Percentiles rank a stretch among this genome's conserved stretches.
These are phyloP conservation scores for Mastacembelus armatus DNA, from an alignment of 2,797 vertebrate genomes.

Conservation along the genomic window DNA sequence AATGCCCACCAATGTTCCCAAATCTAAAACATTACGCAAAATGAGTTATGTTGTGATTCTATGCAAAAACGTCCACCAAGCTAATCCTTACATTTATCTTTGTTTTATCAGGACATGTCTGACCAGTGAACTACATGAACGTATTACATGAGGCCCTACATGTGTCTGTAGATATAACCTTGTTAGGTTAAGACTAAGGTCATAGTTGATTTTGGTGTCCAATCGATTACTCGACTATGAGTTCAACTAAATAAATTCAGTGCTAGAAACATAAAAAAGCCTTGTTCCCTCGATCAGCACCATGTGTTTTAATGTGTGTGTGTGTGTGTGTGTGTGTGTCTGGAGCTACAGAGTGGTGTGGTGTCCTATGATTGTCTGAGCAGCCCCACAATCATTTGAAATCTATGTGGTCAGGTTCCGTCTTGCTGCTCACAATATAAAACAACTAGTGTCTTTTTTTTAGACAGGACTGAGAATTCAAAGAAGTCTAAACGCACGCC, in stretches of 20 bases:
- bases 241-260: slow-evolving; percentile 37
- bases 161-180: slow-evolving; percentile 21
- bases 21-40: slow-evolving; percentile 17
- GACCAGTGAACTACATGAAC: slow-evolving; percentile 2
- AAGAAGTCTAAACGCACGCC: slow-evolving; percentile 54
- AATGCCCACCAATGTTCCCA: slow-evolving; percentile 2
- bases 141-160: background rate
- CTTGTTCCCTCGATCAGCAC: slow-evolving; percentile 89
- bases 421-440: slow-evolving; percentile 37
- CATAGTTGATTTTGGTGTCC: slow-evolving; percentile 49
- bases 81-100: slow-evolving; percentile 25
- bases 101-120: slow-evolving; percentile 15
- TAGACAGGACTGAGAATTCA: slow-evolving; percentile 21
- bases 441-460: slow-evolving; percentile 5
- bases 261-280: slow-evolving; percentile 87
- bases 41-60: slow-evolving; percentile 1
- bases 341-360: slow-evolving; percentile 58
- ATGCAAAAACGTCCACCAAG: slow-evolving; percentile 27
- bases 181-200: slow-evolving; percentile 44
- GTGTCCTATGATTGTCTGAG: slow-evolving; percentile 69
- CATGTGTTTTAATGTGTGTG: slow-evolving; percentile 57
- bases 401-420: slow-evolving; percentile 6
- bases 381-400: slow-evolving; percentile 21
- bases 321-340: too few relatives aligned
- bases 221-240: slow-evolving; percentile 8